A percentile compares a stretch with the other conserved stretches of the same genome.
Evolutionary conservation across 2,113 vertebrate genomes (phyloP).

Genomic region (Zosterops pallidus): DNA sequence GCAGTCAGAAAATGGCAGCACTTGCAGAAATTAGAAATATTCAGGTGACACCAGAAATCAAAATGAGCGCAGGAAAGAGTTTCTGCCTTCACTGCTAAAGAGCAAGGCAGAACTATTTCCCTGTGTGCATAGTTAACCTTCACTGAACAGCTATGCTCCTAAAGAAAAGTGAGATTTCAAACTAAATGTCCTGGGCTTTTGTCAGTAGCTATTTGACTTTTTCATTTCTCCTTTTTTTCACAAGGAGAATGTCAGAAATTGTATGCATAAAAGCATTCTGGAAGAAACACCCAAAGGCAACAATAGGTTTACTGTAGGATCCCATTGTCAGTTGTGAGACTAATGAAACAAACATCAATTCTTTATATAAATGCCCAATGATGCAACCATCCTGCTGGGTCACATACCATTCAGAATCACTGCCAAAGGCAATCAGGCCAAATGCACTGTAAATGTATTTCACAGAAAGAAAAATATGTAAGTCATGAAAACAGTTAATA

Average conservation of each 20-base stretch:
- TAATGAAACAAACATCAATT: background rate
- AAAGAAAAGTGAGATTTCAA: background rate
- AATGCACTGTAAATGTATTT: background rate
- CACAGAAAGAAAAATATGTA: background rate
- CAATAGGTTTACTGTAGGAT: background rate
- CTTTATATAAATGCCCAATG: background rate
- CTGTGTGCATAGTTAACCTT: background rate
- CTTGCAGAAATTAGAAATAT: background rate
- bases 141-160: background rate
- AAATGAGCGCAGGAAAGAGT: background rate
- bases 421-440: background rate
- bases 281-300: background rate
- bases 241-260: background rate
- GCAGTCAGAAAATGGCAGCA: background rate
- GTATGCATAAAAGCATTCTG: background rate
- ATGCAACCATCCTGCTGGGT: background rate
- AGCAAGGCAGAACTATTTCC: background rate
- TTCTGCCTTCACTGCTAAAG: background rate
- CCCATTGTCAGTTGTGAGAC: accelerated
- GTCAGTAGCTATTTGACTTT: background rate
- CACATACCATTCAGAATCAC: background rate
- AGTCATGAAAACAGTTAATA: background rate
- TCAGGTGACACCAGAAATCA: background rate
- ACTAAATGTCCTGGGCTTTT: background rate
- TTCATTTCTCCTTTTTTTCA: background rate